Evolutionary conservation across 2,888 invertebrate species (phyloP), one percentile per base, ranked within the genome.

Genomic region (Noctuana brunneofusca): DNA sequence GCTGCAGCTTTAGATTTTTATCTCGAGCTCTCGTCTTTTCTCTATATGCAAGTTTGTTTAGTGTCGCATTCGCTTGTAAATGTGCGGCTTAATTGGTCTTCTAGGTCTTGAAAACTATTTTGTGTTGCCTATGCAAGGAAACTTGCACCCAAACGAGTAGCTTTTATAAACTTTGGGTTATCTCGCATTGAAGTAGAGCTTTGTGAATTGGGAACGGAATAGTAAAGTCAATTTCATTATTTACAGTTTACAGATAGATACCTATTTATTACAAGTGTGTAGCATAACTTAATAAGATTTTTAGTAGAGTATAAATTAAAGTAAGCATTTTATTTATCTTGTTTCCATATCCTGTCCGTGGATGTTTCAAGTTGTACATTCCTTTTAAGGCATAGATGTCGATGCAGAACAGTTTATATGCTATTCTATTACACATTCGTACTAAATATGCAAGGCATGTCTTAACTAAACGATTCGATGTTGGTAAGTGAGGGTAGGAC

Each of bases 81-180:
- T 59, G 59, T 52, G 59, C 59, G 59, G 52, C 59, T 59, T 59
- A 59, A 52, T 59, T 59, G 59, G 59, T 59, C 52, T 52, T 38
- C 50, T 50, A 58, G 50, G n/a, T 46, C 30, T 46, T 30, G 56
- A 46, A 46, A 46, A 56, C 56, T 30, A 46, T 56, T 46, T 38
- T 46, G 41, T 56, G 20, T 32, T 35, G 41, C 16, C 38, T 32
- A 5, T 27, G 49, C 49, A 11, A 46, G 30, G 50, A 50, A 27
- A 58, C 50, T 41, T 16, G 50, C 16, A 43, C n/a, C 35, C 14
- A 38, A 38, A 58, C 58, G 11, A 27, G 43, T 18, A 18, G 9
- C 27, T 22, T 27, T 27, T 43, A 27, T 55, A 38, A 24, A 50
- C 27, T 49, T 9, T 18, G 11, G 11, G 18, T 43, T 43, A 43